These are phyloP conservation scores for Drosophila sturtevanti DNA, from an alignment of 1,140 invertebrate genomes.

Conservation along the genomic window DNA sequence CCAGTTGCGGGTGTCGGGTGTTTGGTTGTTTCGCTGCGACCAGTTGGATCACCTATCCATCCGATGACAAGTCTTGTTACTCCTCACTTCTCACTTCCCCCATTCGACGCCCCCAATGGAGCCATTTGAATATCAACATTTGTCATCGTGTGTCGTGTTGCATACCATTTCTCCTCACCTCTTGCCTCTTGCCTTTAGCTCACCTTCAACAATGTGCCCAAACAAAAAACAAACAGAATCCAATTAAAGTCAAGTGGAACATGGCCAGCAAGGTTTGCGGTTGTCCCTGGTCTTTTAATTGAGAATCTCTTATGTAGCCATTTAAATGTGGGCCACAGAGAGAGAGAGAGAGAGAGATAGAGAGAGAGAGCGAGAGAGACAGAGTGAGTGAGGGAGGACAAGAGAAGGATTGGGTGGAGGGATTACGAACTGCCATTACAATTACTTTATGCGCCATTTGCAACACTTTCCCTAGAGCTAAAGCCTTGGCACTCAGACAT, in stretches of 20 bases:
- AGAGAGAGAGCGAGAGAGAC: no score
- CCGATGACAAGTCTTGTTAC: not conserved
- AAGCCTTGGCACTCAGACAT: not conserved
- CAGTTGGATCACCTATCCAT: conserved; percentile 7
- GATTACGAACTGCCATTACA: conserved; percentile 29
- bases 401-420: conserved; percentile 45
- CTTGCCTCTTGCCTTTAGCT: conserved; percentile 33
- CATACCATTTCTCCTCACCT: conserved; percentile 51
- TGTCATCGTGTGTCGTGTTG: conserved; percentile 77
- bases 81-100: not conserved
- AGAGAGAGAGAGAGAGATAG: no score
- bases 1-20: conserved; percentile 56
- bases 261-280: conserved; percentile 47
- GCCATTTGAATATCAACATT: conserved; percentile 79
- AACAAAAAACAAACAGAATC: conserved; percentile 71
- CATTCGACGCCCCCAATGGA: conserved; percentile 52
- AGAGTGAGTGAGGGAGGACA: not conserved
- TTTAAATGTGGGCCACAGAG: conserved; percentile 64
- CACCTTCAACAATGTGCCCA: conserved; percentile 61
- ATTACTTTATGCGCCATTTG: conserved; percentile 64
- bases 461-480: conserved; percentile 63
- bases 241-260: conserved; percentile 78
- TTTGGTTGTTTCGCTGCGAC: conserved; percentile 8
- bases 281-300: conserved; percentile 68
- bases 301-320: conserved; percentile 63